These are phyloP conservation scores for Rhabdophis nuchalis DNA, from an alignment of 2,797 vertebrate species.

Conservation along the genomic window DNA sequence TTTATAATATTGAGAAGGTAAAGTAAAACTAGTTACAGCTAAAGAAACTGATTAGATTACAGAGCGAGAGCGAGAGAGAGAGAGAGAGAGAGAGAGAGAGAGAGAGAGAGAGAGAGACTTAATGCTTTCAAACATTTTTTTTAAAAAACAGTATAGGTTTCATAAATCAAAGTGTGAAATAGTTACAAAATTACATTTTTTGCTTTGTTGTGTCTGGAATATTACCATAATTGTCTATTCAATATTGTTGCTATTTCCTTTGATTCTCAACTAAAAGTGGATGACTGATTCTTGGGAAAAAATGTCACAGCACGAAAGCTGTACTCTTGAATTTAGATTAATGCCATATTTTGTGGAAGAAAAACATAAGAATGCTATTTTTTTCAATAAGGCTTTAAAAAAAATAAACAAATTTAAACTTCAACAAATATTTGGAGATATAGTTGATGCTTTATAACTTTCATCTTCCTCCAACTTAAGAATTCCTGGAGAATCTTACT, in stretches of 20 bases:
- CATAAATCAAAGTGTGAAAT: not conserved
- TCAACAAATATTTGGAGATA: not conserved
- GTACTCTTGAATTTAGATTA: not conserved
- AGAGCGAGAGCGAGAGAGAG: no score
- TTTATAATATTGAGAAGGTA: constrained; percentile 15
- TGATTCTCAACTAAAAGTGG: constrained; percentile 2
- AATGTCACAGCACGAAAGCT: not conserved
- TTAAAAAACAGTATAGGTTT: not conserved
- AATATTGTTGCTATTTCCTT: fast-evolving
- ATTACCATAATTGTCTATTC: not conserved
- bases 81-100: no score
- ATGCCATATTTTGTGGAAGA: not conserved
- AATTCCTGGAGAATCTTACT: not conserved
- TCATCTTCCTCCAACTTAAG: not conserved
- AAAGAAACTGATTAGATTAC: not conserved
- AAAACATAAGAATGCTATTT: not conserved
- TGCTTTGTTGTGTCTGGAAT: not conserved
- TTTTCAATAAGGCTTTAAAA: not conserved
- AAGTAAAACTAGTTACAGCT: not conserved
- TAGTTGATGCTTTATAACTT: not conserved
- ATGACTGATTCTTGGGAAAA: not conserved
- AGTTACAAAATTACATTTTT: not conserved
- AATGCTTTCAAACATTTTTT: constrained; percentile 7
- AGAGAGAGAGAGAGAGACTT: not conserved
- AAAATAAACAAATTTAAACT: not conserved